phyloP scores from a whole-genome alignment of 2,113 vertebrate species.

The Polypterus bichir region DNA sequence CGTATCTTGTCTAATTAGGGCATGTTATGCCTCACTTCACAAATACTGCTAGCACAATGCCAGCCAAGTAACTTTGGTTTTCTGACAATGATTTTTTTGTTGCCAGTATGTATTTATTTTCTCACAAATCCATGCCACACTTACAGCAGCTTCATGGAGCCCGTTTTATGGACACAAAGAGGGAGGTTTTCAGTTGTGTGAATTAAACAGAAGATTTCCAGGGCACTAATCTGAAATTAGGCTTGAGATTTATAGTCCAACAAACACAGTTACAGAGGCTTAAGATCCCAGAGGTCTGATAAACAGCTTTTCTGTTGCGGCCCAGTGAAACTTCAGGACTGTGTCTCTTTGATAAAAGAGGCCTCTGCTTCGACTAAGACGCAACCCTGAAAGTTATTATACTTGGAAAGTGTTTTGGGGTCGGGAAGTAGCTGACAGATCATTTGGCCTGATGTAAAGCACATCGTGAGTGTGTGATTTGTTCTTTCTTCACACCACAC shows the following conservation, averaged over 20 bases:
- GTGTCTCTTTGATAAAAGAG: not conserved
- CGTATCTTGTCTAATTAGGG: too few relatives aligned
- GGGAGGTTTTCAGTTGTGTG: too few relatives aligned
- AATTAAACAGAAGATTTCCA: too few relatives aligned
- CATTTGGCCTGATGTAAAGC: not conserved
- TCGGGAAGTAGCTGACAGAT: not conserved
- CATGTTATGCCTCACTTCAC: too few relatives aligned
- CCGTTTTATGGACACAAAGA: too few relatives aligned
- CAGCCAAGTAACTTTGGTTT: too few relatives aligned
- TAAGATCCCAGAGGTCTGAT: not conserved
- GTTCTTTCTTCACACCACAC: not conserved
- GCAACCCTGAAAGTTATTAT: not conserved
- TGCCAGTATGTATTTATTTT: too few relatives aligned
- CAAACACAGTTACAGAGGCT: not conserved
- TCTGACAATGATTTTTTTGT: too few relatives aligned
- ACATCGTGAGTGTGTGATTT: constrained; percentile 1
- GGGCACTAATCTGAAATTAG: too few relatives aligned
- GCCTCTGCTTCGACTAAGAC: not conserved
- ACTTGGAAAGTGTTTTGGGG: not conserved
- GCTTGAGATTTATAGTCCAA: not conserved
- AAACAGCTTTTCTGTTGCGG: not conserved
- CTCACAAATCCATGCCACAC: too few relatives aligned
- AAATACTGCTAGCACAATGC: too few relatives aligned
- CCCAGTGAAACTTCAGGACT: not conserved
- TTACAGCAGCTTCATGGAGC: too few relatives aligned